These are phyloP conservation scores for Epicauta chinensis DNA, from an alignment of 1,140 invertebrate species.

Conservation along the genomic window DNA sequence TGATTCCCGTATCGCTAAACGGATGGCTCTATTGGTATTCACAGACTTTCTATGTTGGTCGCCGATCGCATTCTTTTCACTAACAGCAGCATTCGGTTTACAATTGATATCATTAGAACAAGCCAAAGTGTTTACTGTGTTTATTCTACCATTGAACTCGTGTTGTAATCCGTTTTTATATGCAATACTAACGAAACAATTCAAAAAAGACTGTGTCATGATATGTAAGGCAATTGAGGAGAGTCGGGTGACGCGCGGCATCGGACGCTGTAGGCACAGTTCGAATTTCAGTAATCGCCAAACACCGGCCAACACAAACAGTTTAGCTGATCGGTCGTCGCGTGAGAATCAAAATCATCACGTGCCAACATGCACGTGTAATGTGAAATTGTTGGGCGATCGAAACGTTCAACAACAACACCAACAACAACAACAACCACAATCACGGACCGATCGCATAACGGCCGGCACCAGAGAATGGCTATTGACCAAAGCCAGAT, in stretches of 20 bases:
- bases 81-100: conserved; percentile 85
- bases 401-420: conserved; percentile 30
- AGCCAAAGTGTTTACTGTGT: conserved; percentile 95
- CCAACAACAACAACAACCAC: conserved; percentile 24
- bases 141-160: conserved; percentile 89
- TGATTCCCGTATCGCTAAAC: conserved; percentile 92
- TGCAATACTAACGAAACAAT: conserved; percentile 94
- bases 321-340: conserved; percentile 70
- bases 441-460: conserved; percentile 33
- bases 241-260: conserved; percentile 79
- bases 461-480: conserved; percentile 42
- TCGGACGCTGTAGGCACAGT: conserved; percentile 76
- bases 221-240: conserved; percentile 94
- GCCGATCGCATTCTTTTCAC: conserved; percentile 93
- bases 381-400: conserved; percentile 50
- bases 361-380: conserved; percentile 62
- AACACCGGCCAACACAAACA: conserved; percentile 82
- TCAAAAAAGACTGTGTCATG: conserved; percentile 95
- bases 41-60: conserved; percentile 98
- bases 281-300: conserved; percentile 86
- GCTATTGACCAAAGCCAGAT: conserved; percentile 46
- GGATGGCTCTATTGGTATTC: conserved; percentile 95
- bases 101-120: conserved; percentile 89
- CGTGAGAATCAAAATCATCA: conserved; percentile 57
- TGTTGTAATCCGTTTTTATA: conserved; percentile 97